Base-by-base conservation (phyloP, 2,888 invertebrate genomes). In the Coenonympha glycerion region DNA sequence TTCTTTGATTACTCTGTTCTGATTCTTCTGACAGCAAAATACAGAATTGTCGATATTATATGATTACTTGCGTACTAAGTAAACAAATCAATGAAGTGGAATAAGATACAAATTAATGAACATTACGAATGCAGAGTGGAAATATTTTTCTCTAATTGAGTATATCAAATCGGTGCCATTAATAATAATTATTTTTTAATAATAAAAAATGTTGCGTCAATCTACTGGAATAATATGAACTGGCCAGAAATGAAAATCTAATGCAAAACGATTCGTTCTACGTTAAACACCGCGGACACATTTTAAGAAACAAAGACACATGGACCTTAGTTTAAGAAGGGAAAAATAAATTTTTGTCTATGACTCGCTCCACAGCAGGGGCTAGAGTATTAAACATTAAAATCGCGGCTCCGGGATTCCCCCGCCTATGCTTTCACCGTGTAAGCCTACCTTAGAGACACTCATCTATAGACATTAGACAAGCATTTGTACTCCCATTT, bases 401-500 rank as follows among this genome's bases (percentile, higher is more conserved):
- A 40, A 44, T 49, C 50, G 36, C 21, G 41, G 50, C 42, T 33
- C 30, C 41, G 30, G 26, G 19, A 55, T 50, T 49, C 52, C 34
- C 34, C 62, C 63, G 61, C 53, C 66, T 62, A 57, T 65, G 63
- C 64, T 56, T 51, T 56, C 57, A 65, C 62, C 62, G 65, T 63
- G 55, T 33, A 2, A 28, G 52, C 55, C 65, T 65, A 64, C 66
- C 67, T 62, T 58, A 63, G 65, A 65, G 63, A 63, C 37, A 37
- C 56, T 54, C 42, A 61, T 59, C 53, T 45, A 16, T 50, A 54
- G 49, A 54, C 13, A n/a, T n/a, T n/a, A 53, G 55, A 59, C 56
- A 53, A 60, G 57, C 60, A 28, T 28, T 28, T 33, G n/a, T n/a
- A n/a, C n/a, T n/a, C n/a, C n/a, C n/a, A n/a, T n/a, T n/a, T n/a